Evolutionary conservation across 1,140 invertebrate genomes (phyloP), one percentile per base, ranked within the genome.

Genomic region (Calephelis virginiensis): DNA sequence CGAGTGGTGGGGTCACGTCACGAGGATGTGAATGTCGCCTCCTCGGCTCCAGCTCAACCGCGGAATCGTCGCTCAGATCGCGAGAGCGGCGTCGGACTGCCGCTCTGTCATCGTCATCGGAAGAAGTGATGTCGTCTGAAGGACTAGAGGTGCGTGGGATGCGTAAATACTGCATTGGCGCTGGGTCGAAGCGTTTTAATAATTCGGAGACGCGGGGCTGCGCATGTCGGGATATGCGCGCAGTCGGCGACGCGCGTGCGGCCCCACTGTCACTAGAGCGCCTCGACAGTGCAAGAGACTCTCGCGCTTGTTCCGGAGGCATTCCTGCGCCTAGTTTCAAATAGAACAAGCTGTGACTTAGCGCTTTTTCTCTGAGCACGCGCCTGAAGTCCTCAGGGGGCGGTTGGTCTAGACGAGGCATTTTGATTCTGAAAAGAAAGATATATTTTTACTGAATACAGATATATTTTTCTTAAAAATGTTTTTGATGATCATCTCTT

Each of bases 301-400:
- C 77, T 1, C 77, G 75, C 68, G 77, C 73, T 28, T 73, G 73
- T 53, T 77, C 80, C 12, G 80, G 76, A 38, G 77, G 61, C 38
- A 85, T 74, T 63, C 84, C 89, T 50, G 83, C 82, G 69, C 88
- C 81, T 65, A 92, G 81, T 69, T 90, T 89, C 75, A 86, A 69
- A 78, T 92, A 92, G 71, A 90, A 92, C 73, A 89, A 71, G 71
- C 90, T 89, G 79, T 92, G 91, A 77, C 72, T 86, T 43, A 90
- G 80, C 48, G 91, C 90, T 75, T 92, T 92, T 78, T 91, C 89
- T 50, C 89, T 81, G 67, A 92, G 74, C 62, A 91, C 82, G 53
- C 86, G 81, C 49, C 91, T 85, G 75, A 92, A 89, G 73, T 92
- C 91, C 70, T 89, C 85, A 48, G 85, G 80, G 38, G 86, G 79